Evolutionary conservation across 2,888 invertebrate genomes (phyloP).

Genomic region (Rhaphigaster nebulosa): DNA sequence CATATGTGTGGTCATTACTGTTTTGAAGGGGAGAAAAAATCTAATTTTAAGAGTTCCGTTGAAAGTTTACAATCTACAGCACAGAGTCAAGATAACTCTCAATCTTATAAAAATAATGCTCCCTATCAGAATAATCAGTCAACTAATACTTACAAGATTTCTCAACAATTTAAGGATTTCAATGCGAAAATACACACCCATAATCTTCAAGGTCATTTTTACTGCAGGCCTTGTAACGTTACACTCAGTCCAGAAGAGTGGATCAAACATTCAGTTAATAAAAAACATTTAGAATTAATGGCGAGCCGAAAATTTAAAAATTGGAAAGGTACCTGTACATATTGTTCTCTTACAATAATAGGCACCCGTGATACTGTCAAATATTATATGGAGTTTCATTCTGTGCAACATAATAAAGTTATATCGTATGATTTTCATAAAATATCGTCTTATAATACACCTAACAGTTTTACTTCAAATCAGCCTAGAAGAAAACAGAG

Average conservation of each 20-base stretch:
- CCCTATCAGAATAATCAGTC: background rate
- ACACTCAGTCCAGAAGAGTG: background rate
- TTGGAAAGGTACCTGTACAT: conserved; percentile 3
- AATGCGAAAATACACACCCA: background rate
- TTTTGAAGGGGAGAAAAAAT: background rate
- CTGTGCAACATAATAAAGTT: background rate
- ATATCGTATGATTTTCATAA: background rate
- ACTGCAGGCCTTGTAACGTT: conserved; percentile 31
- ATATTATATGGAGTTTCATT: conserved; percentile 40
- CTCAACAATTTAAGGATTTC: conserved; percentile 17
- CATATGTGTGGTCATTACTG: background rate
- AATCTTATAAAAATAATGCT: background rate
- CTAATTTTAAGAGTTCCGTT: background rate
- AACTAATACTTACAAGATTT: background rate
- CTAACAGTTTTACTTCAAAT: background rate
- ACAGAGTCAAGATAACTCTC: background rate
- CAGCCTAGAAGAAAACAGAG: background rate
- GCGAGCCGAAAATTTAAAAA: background rate
- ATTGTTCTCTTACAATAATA: conserved; percentile 31
- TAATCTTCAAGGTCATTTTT: conserved; percentile 3
- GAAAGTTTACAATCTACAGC: background rate
- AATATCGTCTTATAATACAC: background rate
- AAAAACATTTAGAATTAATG: conserved; percentile 30
- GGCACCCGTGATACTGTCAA: conserved; percentile 21
- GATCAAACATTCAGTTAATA: background rate